Base-by-base conservation (phyloP, 2,113 vertebrate genomes). In the Lanius collurio region DNA sequence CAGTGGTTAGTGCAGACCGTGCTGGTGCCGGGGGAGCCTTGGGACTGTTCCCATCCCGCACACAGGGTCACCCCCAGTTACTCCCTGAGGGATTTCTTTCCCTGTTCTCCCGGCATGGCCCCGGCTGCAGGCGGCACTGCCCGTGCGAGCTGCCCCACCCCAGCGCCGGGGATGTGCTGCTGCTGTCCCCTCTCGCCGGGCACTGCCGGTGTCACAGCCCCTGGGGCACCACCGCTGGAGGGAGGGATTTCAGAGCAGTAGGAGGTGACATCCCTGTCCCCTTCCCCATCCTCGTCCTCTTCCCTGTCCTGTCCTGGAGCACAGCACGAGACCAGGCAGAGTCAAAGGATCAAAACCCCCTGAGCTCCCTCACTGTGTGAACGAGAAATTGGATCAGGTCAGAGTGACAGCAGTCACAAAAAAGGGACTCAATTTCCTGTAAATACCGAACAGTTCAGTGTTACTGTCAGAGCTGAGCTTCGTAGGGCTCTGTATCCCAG, bases 381-480 rank as follows among this genome's bases (percentile, higher is more conserved):
- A 70, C 0, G 16, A 50, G 77, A 75, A 67, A 27, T 89, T 67
- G 41, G 57, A 47, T 67, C 85, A 63, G 82, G 83, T 86, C 24
- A 68, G 95, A 95, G 91, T 95, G 94, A 79, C 84, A 57, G 37
- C 52, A 35, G 86, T 79, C 71, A 64, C 27, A 62, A 64, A 83
- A 83, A 94, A 96, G 93, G 96, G 92, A 96, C 96, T 97, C 76
- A 30, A 89, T 90, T 97, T 88, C 91, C 91, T 98, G 97, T 98
- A 97, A 97, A 98, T 98, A 98, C 90, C 89, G 14, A 90, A 94
- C 52, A 90, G 74, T 83, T 81, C 95, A 95, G 97, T 97, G 82
- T 98, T 97, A 96, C 95, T 62, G 81, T 95, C 92, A 56, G 19
- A 85, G 96, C 96, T 96, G 97, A 97, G 94, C 95, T 96, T 94